A percentile compares a stretch with the other conserved stretches of the same genome.
Conservation (phyloP, 2,797 vertebrate genomes). For the Furcifer pardalis region DNA sequence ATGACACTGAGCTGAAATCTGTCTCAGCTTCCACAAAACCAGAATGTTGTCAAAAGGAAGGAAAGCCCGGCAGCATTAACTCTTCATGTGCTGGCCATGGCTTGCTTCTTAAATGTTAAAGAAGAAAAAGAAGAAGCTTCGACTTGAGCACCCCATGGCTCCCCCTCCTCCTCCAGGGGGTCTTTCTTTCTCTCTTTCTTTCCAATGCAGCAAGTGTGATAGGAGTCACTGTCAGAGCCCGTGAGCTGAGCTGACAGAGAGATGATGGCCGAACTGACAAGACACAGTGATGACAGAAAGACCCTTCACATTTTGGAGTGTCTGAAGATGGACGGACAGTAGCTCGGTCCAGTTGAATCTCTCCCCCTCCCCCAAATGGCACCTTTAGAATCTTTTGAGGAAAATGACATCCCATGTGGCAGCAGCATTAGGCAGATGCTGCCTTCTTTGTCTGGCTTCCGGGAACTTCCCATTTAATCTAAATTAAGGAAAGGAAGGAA, state of each 20-base stretch:
- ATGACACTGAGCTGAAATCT: conserved; percentile 22
- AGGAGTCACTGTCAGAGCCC: conserved; percentile 15
- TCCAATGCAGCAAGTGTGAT: not conserved
- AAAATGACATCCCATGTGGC: not conserved
- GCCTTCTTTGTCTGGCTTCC: conserved; percentile 6
- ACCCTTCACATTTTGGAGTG: not conserved
- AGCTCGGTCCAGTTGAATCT: not conserved
- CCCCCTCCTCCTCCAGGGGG: not conserved
- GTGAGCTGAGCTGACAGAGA: not conserved
- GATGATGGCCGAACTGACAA: conserved; percentile 4
- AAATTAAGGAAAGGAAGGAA: not conserved
- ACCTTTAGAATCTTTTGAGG: not conserved
- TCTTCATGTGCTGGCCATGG: conserved; percentile 16
- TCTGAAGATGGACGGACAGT: not conserved
- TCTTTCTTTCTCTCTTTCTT: not conserved
- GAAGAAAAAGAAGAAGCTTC: not conserved
- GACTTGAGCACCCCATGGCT: not conserved
- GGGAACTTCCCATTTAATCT: not conserved
- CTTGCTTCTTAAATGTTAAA: not conserved
- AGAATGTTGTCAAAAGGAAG: conserved; percentile 1
- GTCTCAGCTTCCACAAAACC: not conserved
- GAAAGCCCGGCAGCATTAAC: conserved; percentile 19
- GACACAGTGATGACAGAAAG: not conserved
- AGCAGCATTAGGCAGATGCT: not conserved
- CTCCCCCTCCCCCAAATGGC: fast-evolving